These are phyloP conservation scores for Hirundo rustica DNA, from an alignment of 2,797 vertebrate genomes.

Conservation along the genomic window DNA sequence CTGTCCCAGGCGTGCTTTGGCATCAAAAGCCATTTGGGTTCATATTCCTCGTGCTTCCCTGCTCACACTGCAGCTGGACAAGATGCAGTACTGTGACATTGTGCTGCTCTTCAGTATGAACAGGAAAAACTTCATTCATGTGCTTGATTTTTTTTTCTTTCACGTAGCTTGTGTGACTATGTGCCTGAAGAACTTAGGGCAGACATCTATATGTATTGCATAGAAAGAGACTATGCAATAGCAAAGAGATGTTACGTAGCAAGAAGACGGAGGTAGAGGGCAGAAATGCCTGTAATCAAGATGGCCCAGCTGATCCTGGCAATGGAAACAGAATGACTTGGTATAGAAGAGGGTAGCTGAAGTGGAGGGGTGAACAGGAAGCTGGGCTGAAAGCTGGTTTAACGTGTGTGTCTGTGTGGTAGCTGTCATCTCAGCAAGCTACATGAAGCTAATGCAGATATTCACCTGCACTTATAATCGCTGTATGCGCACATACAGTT, in stretches of 20 bases:
- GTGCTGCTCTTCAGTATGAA: neutral
- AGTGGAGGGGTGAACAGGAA: neutral
- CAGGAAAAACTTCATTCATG: neutral
- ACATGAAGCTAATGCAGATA: neutral
- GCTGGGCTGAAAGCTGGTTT: neutral
- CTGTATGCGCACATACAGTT: neutral
- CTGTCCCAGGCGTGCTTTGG: neutral
- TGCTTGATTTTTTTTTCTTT: neutral
- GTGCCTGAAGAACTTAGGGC: neutral
- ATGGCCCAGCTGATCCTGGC: neutral
- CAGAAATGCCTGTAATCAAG: neutral
- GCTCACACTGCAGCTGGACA: neutral
- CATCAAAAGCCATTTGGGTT: neutral
- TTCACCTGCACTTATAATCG: neutral
- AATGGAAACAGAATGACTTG: neutral
- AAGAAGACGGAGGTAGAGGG: neutral
- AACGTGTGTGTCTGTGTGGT: neutral
- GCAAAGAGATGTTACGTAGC: neutral
- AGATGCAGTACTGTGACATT: neutral
- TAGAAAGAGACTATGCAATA: neutral
- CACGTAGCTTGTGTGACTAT: neutral
- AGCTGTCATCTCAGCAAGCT: neutral
- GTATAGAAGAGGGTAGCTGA: neutral
- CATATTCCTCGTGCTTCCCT: neutral
- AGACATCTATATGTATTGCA: neutral